phyloP scores from a whole-genome alignment of 2,113 vertebrate species.

The Brienomyrus brachyistius region DNA sequence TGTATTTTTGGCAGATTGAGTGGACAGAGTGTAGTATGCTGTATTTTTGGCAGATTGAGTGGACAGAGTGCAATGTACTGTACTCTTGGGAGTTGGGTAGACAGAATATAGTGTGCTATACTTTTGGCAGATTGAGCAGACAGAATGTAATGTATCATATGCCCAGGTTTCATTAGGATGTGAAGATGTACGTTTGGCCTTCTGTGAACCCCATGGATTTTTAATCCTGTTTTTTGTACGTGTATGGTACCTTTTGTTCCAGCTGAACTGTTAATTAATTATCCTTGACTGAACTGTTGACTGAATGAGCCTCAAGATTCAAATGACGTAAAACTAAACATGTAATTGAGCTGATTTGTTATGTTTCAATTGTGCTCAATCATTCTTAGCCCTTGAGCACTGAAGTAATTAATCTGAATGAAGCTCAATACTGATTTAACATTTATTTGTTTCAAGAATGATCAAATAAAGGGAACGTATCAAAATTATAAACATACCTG shows the following conservation, averaged over 20 bases:
- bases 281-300: not conserved
- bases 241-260: not conserved
- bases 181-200: not conserved
- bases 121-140: slow-evolving; percentile 11
- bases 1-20: not conserved
- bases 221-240: not conserved
- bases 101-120: not conserved
- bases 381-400: not conserved
- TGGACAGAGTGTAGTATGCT: not conserved
- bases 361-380: slow-evolving; percentile 6
- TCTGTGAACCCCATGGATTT: not conserved
- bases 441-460: not conserved
- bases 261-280: slow-evolving; percentile 7
- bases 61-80: slow-evolving; percentile 23
- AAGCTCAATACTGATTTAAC: not conserved
- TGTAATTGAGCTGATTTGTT: slow-evolving; percentile 2
- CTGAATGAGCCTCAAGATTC: not conserved
- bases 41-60: not conserved
- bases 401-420: not conserved
- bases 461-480: not conserved
- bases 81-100: not conserved
- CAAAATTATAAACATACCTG: not conserved
- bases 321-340: not conserved
- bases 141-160: slow-evolving; percentile 6
- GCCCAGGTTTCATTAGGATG: not conserved